These are phyloP conservation scores for Chrysemys picta DNA, from an alignment of 2,113 vertebrate species.

Conservation along the genomic window DNA sequence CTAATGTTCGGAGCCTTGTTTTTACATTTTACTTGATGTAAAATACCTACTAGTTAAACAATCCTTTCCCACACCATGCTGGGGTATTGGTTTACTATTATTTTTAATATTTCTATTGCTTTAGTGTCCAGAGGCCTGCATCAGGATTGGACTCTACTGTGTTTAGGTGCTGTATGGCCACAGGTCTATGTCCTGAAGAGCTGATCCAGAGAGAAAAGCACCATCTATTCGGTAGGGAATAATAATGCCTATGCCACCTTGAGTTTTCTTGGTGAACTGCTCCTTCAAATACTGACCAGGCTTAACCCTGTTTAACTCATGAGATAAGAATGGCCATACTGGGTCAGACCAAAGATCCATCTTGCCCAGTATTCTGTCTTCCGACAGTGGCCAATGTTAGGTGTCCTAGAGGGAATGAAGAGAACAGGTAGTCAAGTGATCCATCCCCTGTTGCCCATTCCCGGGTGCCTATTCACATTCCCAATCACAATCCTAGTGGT, in stretches of 20 bases:
- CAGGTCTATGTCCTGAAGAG: constrained; percentile 1
- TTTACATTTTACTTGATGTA: constrained; percentile 15
- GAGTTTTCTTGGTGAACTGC: constrained; percentile 17
- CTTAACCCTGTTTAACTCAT: background rate
- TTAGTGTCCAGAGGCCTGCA: constrained; percentile 31
- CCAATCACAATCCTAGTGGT: constrained; percentile 11
- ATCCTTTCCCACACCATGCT: constrained; percentile 41
- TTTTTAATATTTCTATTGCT: constrained; percentile 55
- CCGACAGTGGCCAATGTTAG: no score
- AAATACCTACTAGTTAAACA: constrained; percentile 48
- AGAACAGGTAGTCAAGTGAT: no score
- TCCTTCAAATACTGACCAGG: constrained; percentile 24
- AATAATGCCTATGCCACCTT: background rate
- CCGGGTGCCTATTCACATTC: no score
- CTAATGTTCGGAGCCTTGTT: constrained; percentile 34
- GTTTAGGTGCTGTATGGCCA: constrained; percentile 53
- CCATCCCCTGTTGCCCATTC: no score
- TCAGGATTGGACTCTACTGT: background rate
- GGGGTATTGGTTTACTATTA: constrained; percentile 57
- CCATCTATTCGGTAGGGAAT: background rate
- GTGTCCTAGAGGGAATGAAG: no score
- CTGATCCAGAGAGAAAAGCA: constrained; percentile 33
- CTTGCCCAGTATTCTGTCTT: no score
- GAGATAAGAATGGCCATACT: background rate
- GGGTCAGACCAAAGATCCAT: no score